phyloP scores from a whole-genome alignment of 2,113 vertebrate species.

The Alouatta palliata region DNA sequence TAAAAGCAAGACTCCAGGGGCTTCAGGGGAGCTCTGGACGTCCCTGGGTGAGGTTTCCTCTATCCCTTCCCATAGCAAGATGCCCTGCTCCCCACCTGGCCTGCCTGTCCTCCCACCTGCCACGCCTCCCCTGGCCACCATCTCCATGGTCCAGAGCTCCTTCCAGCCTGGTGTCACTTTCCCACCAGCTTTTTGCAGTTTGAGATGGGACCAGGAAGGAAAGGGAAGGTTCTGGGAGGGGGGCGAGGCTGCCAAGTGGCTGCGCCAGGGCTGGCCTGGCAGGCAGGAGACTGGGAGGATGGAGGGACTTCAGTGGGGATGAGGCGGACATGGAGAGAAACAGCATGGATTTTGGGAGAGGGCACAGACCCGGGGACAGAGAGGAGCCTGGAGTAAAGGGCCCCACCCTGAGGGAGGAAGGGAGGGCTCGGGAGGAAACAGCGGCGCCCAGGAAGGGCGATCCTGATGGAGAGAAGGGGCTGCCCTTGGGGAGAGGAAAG shows the following conservation, averaged over 20 bases:
- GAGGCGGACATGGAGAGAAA: neutral
- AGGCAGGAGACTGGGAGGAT: neutral
- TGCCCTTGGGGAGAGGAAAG: neutral
- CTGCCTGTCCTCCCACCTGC: neutral
- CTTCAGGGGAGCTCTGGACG: neutral
- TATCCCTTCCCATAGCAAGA: neutral
- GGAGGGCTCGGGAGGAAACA: accelerated
- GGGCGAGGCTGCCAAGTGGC: neutral
- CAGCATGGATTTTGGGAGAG: neutral
- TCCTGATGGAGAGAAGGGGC: no score
- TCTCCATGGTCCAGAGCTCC: neutral
- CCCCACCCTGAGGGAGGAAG: accelerated
- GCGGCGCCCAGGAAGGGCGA: neutral
- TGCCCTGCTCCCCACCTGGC: neutral
- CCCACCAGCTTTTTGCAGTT: neutral
- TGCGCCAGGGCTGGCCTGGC: neutral
- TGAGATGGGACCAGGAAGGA: neutral
- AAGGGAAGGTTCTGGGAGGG: neutral
- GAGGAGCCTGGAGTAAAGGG: neutral
- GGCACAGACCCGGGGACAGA: neutral
- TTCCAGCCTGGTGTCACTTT: neutral
- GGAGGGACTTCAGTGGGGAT: neutral
- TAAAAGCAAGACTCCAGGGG: neutral
- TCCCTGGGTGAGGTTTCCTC: neutral
- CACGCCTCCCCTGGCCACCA: neutral